These are phyloP conservation scores for Columba livia DNA, from an alignment of 2,113 vertebrate species.

Conservation along the genomic window DNA sequence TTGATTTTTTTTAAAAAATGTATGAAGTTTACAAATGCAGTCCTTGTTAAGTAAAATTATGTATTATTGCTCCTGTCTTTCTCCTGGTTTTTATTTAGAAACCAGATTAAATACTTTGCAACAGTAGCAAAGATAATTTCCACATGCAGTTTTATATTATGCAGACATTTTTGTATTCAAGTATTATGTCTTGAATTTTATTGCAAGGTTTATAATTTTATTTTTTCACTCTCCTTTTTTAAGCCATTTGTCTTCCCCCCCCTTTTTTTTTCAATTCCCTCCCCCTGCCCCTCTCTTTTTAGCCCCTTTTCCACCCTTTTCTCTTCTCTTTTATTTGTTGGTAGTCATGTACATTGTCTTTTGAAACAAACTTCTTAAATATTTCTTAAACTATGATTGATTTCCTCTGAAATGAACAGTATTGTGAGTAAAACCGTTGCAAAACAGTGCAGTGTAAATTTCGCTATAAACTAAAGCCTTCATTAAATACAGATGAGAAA, in stretches of 20 bases:
- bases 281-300: not conserved
- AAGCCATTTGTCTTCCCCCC: fast-evolving
- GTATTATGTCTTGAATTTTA: not conserved
- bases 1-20: fast-evolving
- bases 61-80: not conserved
- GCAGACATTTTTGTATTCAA: not conserved
- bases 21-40: not conserved
- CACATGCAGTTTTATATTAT: not conserved
- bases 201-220: not conserved
- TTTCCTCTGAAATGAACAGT: not conserved
- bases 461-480: not conserved
- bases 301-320: not conserved
- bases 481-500: slow-evolving; percentile 2
- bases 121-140: not conserved
- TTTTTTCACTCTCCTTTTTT: not conserved
- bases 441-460: not conserved
- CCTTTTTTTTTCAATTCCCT: too few species aligned
- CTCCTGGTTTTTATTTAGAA: not conserved
- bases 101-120: not conserved
- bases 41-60: not conserved
- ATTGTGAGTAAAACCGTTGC: not conserved
- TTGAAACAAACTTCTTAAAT: not conserved
- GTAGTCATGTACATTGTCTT: not conserved
- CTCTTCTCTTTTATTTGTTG: not conserved
- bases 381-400: not conserved